A percentile compares a stretch with the other conserved stretches of the same genome.
Evolutionary conservation across 2,888 invertebrate species (phyloP).

Genomic region (Cryptocheilus praepositus): DNA sequence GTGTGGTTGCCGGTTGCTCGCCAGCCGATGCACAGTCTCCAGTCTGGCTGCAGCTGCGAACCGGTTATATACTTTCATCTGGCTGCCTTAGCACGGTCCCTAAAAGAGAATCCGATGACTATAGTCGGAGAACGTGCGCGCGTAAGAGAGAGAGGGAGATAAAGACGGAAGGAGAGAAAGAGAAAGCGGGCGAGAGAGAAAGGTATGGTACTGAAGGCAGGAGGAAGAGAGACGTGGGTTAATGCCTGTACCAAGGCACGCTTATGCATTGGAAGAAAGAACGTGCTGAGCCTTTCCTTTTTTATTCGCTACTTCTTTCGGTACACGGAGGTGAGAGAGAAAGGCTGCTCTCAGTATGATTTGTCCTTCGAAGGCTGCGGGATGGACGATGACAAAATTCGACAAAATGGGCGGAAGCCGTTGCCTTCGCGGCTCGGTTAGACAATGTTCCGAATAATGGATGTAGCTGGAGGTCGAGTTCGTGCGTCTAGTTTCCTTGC

Average conservation of each 20-base stretch:
- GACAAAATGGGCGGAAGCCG: no score
- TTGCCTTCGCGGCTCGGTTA: no score
- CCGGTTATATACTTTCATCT: conserved; percentile 72
- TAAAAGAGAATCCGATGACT: conserved; percentile 57
- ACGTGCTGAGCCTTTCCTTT: conserved; percentile 39
- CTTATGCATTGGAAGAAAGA: conserved; percentile 59
- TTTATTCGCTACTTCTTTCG: conserved; percentile 41
- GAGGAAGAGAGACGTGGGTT: conserved; percentile 31
- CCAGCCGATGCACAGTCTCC: conserved; percentile 56
- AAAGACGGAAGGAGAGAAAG: conserved; percentile 16
- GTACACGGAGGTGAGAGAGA: no score
- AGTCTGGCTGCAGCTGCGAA: conserved; percentile 71
- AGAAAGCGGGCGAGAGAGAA: conserved; percentile 10
- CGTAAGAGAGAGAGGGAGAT: conserved; percentile 15
- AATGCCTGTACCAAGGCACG: conserved; percentile 60
- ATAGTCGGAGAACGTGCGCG: background rate
- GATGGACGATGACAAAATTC: no score
- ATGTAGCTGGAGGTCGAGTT: no score
- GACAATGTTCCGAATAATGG: no score
- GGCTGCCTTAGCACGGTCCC: conserved; percentile 59
- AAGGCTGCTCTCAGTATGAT: no score
- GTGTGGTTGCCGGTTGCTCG: conserved; percentile 48
- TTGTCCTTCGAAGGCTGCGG: no score
- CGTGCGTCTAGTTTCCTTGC: no score
- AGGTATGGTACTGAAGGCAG: background rate